phyloP scores from a whole-genome alignment of 2,888 invertebrate species.

The Tinea pellionella region DNA sequence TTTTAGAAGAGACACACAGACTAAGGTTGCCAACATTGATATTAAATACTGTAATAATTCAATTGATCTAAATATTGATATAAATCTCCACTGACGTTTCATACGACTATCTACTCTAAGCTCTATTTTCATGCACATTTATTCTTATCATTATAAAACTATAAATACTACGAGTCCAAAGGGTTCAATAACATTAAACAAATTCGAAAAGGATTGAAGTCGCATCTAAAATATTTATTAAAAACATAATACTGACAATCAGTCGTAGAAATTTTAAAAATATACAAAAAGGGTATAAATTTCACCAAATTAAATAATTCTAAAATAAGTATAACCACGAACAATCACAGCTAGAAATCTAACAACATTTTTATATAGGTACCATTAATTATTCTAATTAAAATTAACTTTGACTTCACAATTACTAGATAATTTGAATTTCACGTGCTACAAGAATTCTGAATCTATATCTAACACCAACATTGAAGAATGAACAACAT shows the following conservation, averaged over 20 bases:
- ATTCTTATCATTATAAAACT: background rate
- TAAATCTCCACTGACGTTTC: background rate
- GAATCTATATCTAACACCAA: background rate
- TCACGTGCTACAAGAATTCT: background rate
- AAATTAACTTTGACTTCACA: background rate
- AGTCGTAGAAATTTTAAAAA: background rate
- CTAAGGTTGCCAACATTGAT: background rate
- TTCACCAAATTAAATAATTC: background rate
- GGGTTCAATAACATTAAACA: background rate
- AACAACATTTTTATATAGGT: conserved; percentile 4
- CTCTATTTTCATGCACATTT: background rate
- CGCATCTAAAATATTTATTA: background rate
- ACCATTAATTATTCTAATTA: background rate
- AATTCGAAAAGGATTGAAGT: background rate
- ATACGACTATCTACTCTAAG: background rate
- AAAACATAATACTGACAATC: conserved; percentile 4
- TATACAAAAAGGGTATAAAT: background rate
- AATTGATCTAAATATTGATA: background rate
- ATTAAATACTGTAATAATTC: background rate
- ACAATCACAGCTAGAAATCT: conserved; percentile 13
- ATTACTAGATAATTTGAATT: background rate
- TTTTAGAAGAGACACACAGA: background rate
- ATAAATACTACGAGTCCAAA: background rate
- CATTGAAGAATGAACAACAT: background rate
- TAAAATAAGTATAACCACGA: background rate